Evolutionary conservation across 2,113 vertebrate genomes (phyloP).

Genomic region (Struthio camelus): DNA sequence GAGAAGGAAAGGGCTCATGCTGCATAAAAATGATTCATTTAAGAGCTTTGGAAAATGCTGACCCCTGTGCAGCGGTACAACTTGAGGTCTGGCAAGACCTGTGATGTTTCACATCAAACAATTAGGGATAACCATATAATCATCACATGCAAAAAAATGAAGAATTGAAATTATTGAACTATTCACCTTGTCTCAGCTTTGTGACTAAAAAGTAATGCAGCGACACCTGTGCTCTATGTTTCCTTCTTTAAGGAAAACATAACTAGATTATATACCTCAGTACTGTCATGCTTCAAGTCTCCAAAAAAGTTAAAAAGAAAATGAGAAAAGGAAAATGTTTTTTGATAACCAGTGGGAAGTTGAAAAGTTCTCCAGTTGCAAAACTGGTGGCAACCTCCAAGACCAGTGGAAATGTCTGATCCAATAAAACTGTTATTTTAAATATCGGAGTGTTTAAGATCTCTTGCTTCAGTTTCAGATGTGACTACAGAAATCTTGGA

Average conservation of each 20-base stretch:
- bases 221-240: fast-evolving
- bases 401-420: not conserved
- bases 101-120: not conserved
- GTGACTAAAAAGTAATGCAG: not conserved
- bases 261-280: not conserved
- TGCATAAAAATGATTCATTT: not conserved
- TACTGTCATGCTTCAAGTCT: not conserved
- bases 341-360: not conserved
- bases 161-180: not conserved
- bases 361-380: not conserved
- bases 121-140: not conserved
- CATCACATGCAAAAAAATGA: not conserved
- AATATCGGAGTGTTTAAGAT: not conserved
- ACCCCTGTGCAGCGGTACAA: not conserved
- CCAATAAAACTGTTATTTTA: not conserved
- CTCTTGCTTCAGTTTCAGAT: not conserved
- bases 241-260: not conserved
- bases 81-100: not conserved
- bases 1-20: not conserved
- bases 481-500: not conserved
- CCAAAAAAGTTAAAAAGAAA: not conserved
- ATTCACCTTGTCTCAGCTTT: not conserved
- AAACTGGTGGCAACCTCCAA: not conserved
- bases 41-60: not conserved
- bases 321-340: not conserved